These are phyloP conservation scores for Eulacestoma nigropectus DNA, from an alignment of 2,113 vertebrate genomes.

Conservation along the genomic window DNA sequence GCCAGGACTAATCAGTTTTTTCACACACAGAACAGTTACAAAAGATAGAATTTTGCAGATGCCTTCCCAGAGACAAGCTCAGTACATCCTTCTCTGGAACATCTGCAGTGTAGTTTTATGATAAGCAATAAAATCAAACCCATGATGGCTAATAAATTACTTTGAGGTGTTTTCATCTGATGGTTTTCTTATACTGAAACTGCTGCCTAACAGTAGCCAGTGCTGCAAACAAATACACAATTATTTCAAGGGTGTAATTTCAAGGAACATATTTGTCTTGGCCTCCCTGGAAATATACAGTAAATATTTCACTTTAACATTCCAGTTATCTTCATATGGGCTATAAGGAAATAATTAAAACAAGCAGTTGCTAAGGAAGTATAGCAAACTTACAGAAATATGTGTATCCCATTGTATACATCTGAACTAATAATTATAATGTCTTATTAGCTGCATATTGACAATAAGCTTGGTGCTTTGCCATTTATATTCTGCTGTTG, in stretches of 20 bases:
- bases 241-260: conserved; percentile 5
- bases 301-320: neutral
- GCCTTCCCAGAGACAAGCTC: neutral
- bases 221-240: neutral
- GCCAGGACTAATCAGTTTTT: neutral
- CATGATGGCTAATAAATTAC: conserved; percentile 11
- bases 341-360: neutral
- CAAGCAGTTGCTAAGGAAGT: neutral
- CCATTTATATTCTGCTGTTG: neutral
- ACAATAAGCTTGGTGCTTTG: neutral
- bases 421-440: neutral
- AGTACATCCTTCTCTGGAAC: neutral
- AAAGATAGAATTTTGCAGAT: neutral
- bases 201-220: neutral
- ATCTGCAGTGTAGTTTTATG: neutral
- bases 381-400: neutral
- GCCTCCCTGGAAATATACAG: neutral
- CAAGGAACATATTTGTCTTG: neutral
- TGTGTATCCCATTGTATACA: neutral
- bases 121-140: conserved; percentile 6
- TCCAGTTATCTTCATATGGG: neutral
- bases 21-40: neutral
- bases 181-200: neutral
- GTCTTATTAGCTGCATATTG: neutral
- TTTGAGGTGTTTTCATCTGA: neutral